Base-by-base conservation (phyloP, 2,888 invertebrate species). In the Amphimallon solstitiale region DNA sequence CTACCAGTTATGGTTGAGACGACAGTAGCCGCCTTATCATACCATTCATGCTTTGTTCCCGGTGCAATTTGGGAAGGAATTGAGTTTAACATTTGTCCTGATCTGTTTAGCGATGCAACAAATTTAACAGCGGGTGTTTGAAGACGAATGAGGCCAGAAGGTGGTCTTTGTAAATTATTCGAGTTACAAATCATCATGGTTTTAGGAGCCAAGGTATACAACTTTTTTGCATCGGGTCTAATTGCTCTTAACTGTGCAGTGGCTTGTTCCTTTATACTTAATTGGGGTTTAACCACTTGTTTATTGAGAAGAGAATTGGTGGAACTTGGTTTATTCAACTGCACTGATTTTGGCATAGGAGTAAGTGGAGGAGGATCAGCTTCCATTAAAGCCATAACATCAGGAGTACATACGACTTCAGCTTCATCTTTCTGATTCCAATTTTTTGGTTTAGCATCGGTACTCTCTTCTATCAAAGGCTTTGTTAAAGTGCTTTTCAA, bases 341-440 rank as follows among this genome's bases (percentile, higher is more conserved):
- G 43, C 15, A 15, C 15, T 34, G 51, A 14, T 15, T 59, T 59
- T 15, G 56, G 10, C 5, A 14, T 43, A 29, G 56, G 43, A 10
- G 45, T 15, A 15, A 59, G 56, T 59, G 43, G 34, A 1, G 56
- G 45, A 14, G 43, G 45, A 12, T 70, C 71, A n/a, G 64, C 70
- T 10, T 70, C 68, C 70, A 74, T 72, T 49, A 71, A 66, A 23
- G 62, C 43, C 17, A 59, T 65, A 14, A 86, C 83, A 77, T 89
- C 89, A 0, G 89, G 89, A 0, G 89, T 89, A 69, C 89, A 89
- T 14, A 89, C 87, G 10, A 89, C 86, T 75, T 84, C 84, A 74
- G 84, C 82, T 72, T 87, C 84, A 7, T 60, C 70, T 37, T 62
- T 61, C 21, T 66, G 54, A 19, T 48, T 49, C 68, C 67, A 70